Base-by-base conservation (phyloP, 2,888 invertebrate genomes). In the Mythimna impura region DNA sequence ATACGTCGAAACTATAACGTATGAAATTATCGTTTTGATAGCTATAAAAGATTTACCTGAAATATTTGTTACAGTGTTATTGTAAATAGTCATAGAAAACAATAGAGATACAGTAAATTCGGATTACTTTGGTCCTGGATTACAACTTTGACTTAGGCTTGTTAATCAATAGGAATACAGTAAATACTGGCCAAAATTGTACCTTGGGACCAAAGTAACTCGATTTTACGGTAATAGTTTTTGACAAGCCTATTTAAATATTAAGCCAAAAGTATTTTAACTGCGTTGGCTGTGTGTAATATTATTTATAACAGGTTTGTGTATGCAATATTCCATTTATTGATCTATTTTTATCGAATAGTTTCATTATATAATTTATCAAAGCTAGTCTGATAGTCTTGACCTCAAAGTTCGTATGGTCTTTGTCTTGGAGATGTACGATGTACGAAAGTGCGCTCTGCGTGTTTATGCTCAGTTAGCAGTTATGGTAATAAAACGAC, bases 241-340 rank as follows among this genome's bases (percentile, higher is more conserved):
- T 76, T 70, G 58, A 81, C 43, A 65, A 71, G 61, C 75, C 75
- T 75, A 82, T 62, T 70, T 74, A 65, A 61, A 61, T 74, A 70
- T 72, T 70, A 70, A 73, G 67, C 75, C 83, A 58, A 73, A 67
- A 76, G 76, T 66, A 76, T 68, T 80, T 34, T 80, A 69, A 52
- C 34, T n/a, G 22, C 3, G 30, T 76, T 70, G 82, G 82, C 83
- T 83, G 83, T 80, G 73, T 76, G 64, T 74, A 60, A 66, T 73
- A 71, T 62, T 47, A 47, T 47, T 47, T 76, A 50, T 50, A 47
- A 63, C n/a, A 65, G 36, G 73, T 69, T 74, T 71, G 65, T 58
- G 43, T 14, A 71, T 20, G 64, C 40, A 72, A 80, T 79, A 72
- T 72, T 75, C 76, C 63, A 76, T 70, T 66, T 76, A 75, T 12